Evolutionary conservation across 2,888 invertebrate species (phyloP), one percentile per base, ranked within the genome.

Genomic region (Hyppa rectilinea): DNA sequence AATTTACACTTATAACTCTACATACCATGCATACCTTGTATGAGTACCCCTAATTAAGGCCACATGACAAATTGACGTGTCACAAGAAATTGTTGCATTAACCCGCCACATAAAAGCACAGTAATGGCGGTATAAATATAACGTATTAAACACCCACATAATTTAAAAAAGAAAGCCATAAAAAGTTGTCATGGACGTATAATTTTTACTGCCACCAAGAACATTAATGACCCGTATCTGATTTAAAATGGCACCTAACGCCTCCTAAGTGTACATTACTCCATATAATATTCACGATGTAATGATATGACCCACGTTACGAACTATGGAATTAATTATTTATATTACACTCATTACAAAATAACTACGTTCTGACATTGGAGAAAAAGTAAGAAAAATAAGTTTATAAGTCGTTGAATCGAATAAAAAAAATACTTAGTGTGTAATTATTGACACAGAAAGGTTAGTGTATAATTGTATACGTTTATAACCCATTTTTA

Each of bases 181-280:
- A 72, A 81, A 78, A 60, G n/a, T 49, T 47, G 38, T 59, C 40
- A 50, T 53, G 56, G 47, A 72, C 61, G 61, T 78, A 70, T 83
- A 74, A 83, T 83, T 83, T 80, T 67, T 52, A 61, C 62, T n/a
- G 49, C 52, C n/a, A 68, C 56, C 38, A 43, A 55, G 50, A 59
- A 53, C 61, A 76, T 79, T 71, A 84, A 78, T 79, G 84, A 62
- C 72, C 73, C 71, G 52, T 81, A 84, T 76, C 72, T 78, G 84
- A 84, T 82, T 73, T 74, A 69, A 75, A 85, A 78, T 64, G 69
- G 66, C 65, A 69, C 70, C 78, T 74, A 82, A 76, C 63, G 65
- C 73, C 43, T 55, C 47, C 34, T 76, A 84, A 72, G 76, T 80
- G 80, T 81, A 81, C 59, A 80, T 86, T 85, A 81, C 2, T 58